These are phyloP conservation scores for Drosophila mulleri DNA, from an alignment of 2,888 invertebrate species.

Conservation along the genomic window DNA sequence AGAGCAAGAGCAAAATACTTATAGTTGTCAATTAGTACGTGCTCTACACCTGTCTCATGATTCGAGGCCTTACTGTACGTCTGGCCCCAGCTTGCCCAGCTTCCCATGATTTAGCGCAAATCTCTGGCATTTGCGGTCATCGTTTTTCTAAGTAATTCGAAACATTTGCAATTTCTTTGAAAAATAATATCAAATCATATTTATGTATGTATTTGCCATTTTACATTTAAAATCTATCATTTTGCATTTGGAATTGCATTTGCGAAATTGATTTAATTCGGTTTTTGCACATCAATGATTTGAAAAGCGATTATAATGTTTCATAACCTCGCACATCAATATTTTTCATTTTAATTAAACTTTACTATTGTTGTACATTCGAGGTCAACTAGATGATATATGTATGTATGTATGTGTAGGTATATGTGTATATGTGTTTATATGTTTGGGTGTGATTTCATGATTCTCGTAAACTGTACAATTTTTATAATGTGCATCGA, in stretches of 20 bases:
- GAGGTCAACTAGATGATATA: neutral
- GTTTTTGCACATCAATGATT: constrained; percentile 4
- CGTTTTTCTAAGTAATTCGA: neutral
- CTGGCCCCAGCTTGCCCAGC: neutral
- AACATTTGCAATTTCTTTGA: neutral
- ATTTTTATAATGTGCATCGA: constrained; percentile 2
- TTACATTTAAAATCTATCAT: neutral
- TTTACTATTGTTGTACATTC: neutral
- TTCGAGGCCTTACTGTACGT: neutral
- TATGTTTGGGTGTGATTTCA: neutral
- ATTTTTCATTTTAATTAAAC: neutral
- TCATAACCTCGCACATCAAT: neutral
- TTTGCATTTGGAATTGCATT: neutral
- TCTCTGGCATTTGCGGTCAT: neutral
- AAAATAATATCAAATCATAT: neutral
- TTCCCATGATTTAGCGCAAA: neutral
- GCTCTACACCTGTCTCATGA: no score
- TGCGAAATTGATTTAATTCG: neutral
- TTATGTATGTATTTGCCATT: neutral
- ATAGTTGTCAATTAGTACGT: neutral
- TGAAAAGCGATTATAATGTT: no score
- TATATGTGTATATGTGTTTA: no score
- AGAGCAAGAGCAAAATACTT: neutral
- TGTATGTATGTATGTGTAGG: neutral
- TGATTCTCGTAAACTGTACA: neutral